A percentile compares a stretch with the other conserved stretches of the same genome.
Evolutionary conservation across 1,140 invertebrate species (phyloP).

Genomic region (Acyrthosiphon pisum): DNA sequence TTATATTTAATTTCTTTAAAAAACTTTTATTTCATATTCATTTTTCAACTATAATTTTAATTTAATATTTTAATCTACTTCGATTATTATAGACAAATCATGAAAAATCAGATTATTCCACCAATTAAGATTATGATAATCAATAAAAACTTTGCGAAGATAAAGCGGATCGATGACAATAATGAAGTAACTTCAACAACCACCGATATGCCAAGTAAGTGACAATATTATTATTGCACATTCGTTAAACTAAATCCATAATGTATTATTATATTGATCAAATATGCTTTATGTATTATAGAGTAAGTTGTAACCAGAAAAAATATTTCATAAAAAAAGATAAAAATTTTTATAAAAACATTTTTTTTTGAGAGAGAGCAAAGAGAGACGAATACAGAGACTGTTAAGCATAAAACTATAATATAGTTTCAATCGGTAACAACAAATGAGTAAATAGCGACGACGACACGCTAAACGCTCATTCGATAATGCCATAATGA

Average conservation of each 20-base stretch:
- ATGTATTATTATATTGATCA: not conserved
- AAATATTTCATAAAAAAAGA: not conserved
- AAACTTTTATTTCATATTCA: too few species aligned
- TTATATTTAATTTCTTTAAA: too few species aligned
- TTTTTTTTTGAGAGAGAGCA: not conserved
- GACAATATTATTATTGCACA: not conserved
- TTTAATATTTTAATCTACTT: not conserved
- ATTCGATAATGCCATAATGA: not conserved
- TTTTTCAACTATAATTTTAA: not conserved
- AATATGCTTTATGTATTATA: not conserved
- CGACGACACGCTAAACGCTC: too few species aligned
- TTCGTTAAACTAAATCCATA: too few species aligned
- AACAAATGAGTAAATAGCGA: not conserved
- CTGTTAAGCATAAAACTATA: not conserved
- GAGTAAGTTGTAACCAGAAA: not conserved
- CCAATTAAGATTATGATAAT: not conserved
- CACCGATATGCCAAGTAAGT: not conserved
- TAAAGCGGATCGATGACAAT: not conserved
- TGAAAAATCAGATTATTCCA: not conserved
- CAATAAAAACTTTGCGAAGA: too few species aligned
- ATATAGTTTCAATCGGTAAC: not conserved
- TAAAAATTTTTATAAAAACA: too few species aligned
- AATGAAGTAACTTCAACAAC: not conserved
- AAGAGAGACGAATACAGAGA: not conserved
- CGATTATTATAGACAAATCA: not conserved